Base-by-base conservation (phyloP, 2,888 invertebrate genomes). In the Odontocolon sp. region DNA sequence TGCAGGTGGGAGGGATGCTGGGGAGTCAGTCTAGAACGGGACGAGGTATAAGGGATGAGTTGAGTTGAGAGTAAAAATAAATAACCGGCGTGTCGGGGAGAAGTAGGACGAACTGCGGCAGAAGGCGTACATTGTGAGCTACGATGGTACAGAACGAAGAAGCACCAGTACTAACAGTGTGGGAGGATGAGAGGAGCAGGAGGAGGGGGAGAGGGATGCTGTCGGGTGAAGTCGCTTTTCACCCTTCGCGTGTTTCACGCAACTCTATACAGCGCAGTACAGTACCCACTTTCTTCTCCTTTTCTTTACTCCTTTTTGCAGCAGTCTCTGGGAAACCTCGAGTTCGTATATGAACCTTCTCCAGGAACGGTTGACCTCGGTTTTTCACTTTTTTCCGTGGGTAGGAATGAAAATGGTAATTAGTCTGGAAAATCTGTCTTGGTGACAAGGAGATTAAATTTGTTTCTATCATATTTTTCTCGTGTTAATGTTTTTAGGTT, bases 61-160 rank as follows among this genome's bases (percentile, higher is more conserved):
- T 33, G 42, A 54, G 61, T 63, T 31, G 63, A 38, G 69, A 70
- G 75, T 75, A 70, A 64, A 75, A 75, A 75, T 75, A 75, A 75
- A 75, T 64, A 70, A 70, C 42, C 57, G 18, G n/a, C 28, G 52
- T 18, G 45, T 57, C 59, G 64, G 47, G 75, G 61, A 50, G 64
- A 64, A 75, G 50, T 26, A 47, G 63, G 47, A 47, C 45, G 47
- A 33, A 63, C 47, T 47, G 33, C 47, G 36, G 16, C 45, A 57
- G 16, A n/a, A 52, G 52, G 64, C 64, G 64, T 64, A 64, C 64
- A 70, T 66, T 64, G 70, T 64, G 64, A 70, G 64, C 50, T 69
- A 75, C 69, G 57, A 75, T 64, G 69, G 57, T 42, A 56, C 47
- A 50, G 47, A 59, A 31, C 33, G 54, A 31, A 38, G 38, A 45